These are phyloP conservation scores for Timema podura DNA, from an alignment of 2,888 invertebrate genomes.

Conservation along the genomic window DNA sequence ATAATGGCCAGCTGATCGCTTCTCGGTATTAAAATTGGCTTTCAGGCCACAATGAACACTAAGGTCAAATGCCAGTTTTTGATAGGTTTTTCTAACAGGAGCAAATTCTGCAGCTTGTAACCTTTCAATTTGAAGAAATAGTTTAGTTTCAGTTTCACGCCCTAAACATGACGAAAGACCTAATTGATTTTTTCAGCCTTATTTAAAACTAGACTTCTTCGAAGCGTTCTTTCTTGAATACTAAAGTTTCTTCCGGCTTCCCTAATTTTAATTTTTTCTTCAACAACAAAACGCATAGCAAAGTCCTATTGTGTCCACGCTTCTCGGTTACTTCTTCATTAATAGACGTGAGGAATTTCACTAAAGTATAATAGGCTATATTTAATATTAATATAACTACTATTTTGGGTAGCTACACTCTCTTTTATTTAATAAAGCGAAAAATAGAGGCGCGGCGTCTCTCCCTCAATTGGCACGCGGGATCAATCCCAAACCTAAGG, in stretches of 20 bases:
- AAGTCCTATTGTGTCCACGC: constrained; percentile 9
- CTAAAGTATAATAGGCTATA: not conserved
- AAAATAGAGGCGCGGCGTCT: not conserved
- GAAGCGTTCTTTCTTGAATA: not conserved
- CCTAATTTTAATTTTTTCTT: constrained; percentile 15
- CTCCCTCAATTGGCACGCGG: not conserved
- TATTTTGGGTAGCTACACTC: not conserved
- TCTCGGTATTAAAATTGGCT: constrained; percentile 1
- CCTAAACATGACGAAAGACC: constrained; percentile 14
- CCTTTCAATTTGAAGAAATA: constrained; percentile 8
- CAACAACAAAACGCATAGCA: not conserved
- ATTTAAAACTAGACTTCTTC: constrained; percentile 7
- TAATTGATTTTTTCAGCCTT: constrained; percentile 1
- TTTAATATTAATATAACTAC: not conserved
- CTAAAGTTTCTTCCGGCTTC: constrained; percentile 10
- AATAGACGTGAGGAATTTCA: not conserved
- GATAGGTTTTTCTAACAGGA: constrained; percentile 1
- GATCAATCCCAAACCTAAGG: not conserved
- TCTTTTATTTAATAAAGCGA: not conserved
- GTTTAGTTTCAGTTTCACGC: constrained; percentile 8
- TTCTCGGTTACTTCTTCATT: not conserved
- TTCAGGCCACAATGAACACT: not conserved
- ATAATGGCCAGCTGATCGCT: not conserved
- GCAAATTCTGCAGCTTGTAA: constrained; percentile 12
- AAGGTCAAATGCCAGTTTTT: constrained; percentile 6